Percentiles rank a stretch among this genome's conserved stretches.
Conservation (phyloP, 1,140 invertebrate species). For the Scaptomyza hsui region DNA sequence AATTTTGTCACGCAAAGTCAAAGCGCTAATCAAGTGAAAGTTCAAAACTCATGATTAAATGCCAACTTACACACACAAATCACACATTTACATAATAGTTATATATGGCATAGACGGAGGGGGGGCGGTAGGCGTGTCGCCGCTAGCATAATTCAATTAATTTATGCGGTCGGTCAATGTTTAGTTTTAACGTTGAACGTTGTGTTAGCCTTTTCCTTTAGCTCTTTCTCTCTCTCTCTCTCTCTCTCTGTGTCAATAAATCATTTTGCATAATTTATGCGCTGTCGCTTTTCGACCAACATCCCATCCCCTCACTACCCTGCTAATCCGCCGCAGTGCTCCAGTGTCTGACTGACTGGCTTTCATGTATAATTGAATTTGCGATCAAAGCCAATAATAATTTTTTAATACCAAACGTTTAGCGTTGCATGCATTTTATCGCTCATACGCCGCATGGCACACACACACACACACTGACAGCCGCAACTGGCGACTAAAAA, state of each 20-base stretch:
- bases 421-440: slow-evolving; percentile 50
- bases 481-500: slow-evolving; percentile 38
- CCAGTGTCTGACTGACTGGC: neutral
- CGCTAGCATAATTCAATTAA: slow-evolving; percentile 78
- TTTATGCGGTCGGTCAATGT: slow-evolving; percentile 78
- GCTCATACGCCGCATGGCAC: slow-evolving; percentile 50
- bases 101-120: slow-evolving; percentile 29
- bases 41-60: slow-evolving; percentile 63
- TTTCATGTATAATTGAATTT: slow-evolving; percentile 40
- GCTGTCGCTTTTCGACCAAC: slow-evolving; percentile 14
- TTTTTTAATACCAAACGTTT: slow-evolving; percentile 69
- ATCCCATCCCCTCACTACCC: slow-evolving; percentile 7
- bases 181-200: slow-evolving; percentile 67
- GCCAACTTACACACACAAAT: slow-evolving; percentile 20
- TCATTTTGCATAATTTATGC: slow-evolving; percentile 81
- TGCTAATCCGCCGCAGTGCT: slow-evolving; percentile 35
- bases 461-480: slow-evolving; percentile 30
- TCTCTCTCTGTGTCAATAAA: slow-evolving; percentile 61
- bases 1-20: slow-evolving; percentile 63
- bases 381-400: slow-evolving; percentile 45
- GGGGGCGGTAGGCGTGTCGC: neutral
- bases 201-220: slow-evolving; percentile 36
- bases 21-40: slow-evolving; percentile 72
- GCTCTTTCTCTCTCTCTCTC: slow-evolving; percentile 46
- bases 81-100: slow-evolving; percentile 60